These are phyloP conservation scores for Carabus problematicus DNA, from an alignment of 2,888 invertebrate genomes.

Conservation along the genomic window DNA sequence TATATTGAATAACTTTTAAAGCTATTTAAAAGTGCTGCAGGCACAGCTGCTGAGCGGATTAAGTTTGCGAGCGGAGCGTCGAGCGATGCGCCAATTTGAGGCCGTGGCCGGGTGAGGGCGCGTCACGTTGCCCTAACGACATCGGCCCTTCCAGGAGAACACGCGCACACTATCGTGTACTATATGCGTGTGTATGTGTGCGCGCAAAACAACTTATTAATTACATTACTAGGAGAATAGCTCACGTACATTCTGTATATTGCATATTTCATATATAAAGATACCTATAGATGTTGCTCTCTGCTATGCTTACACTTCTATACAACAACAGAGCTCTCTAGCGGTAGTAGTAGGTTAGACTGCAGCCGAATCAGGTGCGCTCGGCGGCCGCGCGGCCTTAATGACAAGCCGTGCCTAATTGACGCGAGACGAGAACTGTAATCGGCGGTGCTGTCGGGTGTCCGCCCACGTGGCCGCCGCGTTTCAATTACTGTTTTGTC, in stretches of 20 bases:
- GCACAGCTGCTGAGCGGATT: conserved; percentile 59
- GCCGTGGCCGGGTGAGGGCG: conserved; percentile 16
- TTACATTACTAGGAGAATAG: background rate
- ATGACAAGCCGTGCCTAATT: conserved; percentile 59
- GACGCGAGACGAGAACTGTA: conserved; percentile 59
- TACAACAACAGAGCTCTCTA: too few species aligned
- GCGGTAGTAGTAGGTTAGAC: too few species aligned
- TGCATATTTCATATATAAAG: too few species aligned
- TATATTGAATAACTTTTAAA: conserved; percentile 62
- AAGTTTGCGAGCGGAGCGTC: conserved; percentile 52
- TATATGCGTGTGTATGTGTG: background rate
- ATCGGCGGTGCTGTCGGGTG: conserved; percentile 56
- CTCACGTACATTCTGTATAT: too few species aligned
- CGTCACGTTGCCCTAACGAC: conserved; percentile 40
- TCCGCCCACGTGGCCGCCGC: conserved; percentile 44
- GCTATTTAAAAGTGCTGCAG: conserved; percentile 58
- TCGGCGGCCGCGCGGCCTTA: conserved; percentile 52
- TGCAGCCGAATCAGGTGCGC: conserved; percentile 17
- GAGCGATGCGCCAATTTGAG: conserved; percentile 50
- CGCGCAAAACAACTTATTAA: conserved; percentile 18
- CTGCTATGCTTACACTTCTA: too few species aligned
- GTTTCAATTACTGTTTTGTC: conserved; percentile 57
- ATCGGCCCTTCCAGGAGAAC: conserved; percentile 1
- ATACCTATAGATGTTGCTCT: too few species aligned
- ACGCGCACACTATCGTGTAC: conserved; percentile 9